Evolutionary conservation across 2,888 invertebrate species (phyloP), one percentile per base, ranked within the genome.

Genomic region (Tenthredo livida): DNA sequence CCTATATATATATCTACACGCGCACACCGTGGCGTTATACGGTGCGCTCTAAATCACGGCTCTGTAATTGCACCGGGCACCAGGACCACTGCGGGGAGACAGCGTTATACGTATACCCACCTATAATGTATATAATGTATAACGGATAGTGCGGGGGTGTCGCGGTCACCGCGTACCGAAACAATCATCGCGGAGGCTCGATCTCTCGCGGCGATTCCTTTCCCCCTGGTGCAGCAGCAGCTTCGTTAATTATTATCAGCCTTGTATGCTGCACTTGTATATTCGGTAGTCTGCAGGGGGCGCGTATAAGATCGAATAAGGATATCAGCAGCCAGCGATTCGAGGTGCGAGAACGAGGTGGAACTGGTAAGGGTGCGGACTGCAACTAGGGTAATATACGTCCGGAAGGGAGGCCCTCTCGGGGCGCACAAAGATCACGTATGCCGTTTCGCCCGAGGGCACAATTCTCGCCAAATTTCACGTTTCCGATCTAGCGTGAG

Each of bases 21-120:
- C 77, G 50, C 72, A 77, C 77, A 29, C 47, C 43, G 77, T 50
- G 29, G 47, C 77, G 50, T 33, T 33, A 33, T 25, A 33, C 29
- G 12, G 54, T 80, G 80, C 75, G 87, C 87, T 86, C 87, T 89
- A 89, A 89, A 89, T 89, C 89, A 89, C 86, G 84, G 75, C 67
- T 85, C 83, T 72, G 87, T 89, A 88, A 89, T 89, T 88, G 89
- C 88, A 86, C 87, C 86, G 50, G 75, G 67, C 67, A 15, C 72
- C 37, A 40, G 17, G 40, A 37, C 40, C 37, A 72, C 37, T 40
- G n/a, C n/a, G 17, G 17, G 0, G 40, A 72, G 72, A 72, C 67
- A 12, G 43, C 10, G 73, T 73, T 73, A 43, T 43, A 67, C 33
- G 43, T 73, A 43, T 54, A 54, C n/a, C n/a, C 7, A 61, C 54